phyloP scores from a whole-genome alignment of 1,140 invertebrate genomes.

The Zaprionus africanus region DNA sequence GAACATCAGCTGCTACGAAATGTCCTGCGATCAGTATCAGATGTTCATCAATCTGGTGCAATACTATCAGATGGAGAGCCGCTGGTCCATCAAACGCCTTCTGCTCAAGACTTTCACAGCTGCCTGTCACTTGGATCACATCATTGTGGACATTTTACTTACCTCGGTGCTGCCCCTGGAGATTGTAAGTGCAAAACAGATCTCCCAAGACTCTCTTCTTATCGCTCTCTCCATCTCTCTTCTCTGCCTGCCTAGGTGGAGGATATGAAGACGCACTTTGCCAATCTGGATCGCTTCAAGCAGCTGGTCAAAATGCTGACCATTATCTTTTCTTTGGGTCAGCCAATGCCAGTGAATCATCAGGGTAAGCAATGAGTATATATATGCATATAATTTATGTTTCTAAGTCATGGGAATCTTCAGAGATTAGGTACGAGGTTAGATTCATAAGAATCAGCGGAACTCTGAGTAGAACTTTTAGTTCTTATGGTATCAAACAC shows the following conservation, averaged over 20 bases:
- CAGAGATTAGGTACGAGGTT: no score
- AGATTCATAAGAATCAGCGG: no score
- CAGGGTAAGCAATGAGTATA: conserved; percentile 86
- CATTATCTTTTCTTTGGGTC: conserved; percentile 94
- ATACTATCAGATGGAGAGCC: conserved; percentile 96
- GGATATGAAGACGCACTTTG: conserved; percentile 82
- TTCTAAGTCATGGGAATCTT: no score
- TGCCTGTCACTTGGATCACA: conserved; percentile 92
- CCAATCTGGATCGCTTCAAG: conserved; percentile 81
- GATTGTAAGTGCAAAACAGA: conserved; percentile 87
- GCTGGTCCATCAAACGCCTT: conserved; percentile 92
- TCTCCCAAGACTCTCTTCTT: accelerated
- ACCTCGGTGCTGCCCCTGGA: conserved; percentile 95
- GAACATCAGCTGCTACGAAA: conserved; percentile 91
- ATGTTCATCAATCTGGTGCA: conserved; percentile 91
- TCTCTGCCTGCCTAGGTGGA: conserved; percentile 60
- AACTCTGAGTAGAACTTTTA: no score
- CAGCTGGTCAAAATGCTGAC: conserved; percentile 90
- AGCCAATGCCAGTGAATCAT: conserved; percentile 93
- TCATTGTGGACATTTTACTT: conserved; percentile 91
- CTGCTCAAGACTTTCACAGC: conserved; percentile 93
- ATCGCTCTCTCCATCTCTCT: not conserved
- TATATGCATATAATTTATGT: not conserved
- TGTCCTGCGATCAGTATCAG: conserved; percentile 90
- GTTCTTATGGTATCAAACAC: no score